Evolutionary conservation across 2,888 invertebrate genomes (phyloP).

Genomic region (Marasmarcha lunaedactyla): DNA sequence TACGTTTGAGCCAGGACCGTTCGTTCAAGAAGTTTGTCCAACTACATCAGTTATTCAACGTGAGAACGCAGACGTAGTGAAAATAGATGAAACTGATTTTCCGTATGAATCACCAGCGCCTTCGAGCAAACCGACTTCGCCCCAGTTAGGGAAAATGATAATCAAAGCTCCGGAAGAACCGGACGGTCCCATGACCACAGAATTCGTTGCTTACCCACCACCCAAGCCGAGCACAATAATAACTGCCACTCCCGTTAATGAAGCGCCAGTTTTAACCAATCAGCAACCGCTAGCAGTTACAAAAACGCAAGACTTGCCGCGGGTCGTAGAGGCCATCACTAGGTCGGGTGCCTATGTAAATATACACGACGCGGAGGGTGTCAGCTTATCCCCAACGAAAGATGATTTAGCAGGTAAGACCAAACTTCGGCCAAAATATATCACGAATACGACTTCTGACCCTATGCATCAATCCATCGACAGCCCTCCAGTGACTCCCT

Average conservation of each 20-base stretch:
- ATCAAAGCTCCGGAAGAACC: conserved; percentile 66
- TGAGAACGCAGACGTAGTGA: conserved; percentile 49
- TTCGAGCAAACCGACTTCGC: conserved; percentile 68
- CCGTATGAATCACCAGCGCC: conserved; percentile 50
- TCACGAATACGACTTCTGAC: conserved; percentile 26
- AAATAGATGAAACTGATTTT: conserved; percentile 56
- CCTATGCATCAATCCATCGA: conserved; percentile 22
- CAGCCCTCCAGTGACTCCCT: conserved; percentile 42
- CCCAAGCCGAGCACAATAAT: conserved; percentile 73
- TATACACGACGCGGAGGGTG: conserved; percentile 74
- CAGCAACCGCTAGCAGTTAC: conserved; percentile 30
- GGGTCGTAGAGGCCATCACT: conserved; percentile 57
- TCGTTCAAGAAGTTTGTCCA: conserved; percentile 76
- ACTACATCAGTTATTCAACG: conserved; percentile 46
- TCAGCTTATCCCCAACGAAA: conserved; percentile 71
- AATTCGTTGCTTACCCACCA: conserved; percentile 69
- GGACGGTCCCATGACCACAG: conserved; percentile 57
- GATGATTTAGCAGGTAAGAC: conserved; percentile 80
- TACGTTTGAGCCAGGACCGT: conserved; percentile 89
- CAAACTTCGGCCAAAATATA: conserved; percentile 30
- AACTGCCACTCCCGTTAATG: conserved; percentile 61
- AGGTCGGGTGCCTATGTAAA: conserved; percentile 78
- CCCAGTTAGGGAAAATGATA: conserved; percentile 75
- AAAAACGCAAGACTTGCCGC: conserved; percentile 36
- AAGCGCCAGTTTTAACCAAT: conserved; percentile 30